A percentile compares a stretch with the other conserved stretches of the same genome.
phyloP scores from a whole-genome alignment of 2,888 invertebrate species.

The Amblyjoppa proteus region DNA sequence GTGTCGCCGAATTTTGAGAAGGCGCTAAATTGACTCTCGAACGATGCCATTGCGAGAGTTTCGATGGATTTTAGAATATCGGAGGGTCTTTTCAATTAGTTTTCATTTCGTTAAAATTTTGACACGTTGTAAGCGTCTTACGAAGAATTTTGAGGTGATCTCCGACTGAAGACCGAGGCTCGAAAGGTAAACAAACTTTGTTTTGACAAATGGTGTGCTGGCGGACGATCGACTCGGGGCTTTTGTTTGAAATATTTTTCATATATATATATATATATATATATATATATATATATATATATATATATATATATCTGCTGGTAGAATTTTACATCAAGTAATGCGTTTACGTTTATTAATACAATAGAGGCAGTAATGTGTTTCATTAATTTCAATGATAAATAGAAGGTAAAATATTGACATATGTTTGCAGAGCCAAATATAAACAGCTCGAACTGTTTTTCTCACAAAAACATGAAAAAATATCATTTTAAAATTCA shows the following conservation, averaged over 20 bases:
- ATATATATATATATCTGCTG: not conserved
- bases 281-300: too few species aligned
- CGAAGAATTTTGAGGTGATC: constrained; percentile 32
- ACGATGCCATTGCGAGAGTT: constrained; percentile 59
- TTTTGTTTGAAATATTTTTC: not conserved
- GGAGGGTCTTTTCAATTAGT: not conserved
- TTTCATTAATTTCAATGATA: too few species aligned
- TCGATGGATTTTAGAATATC: not conserved
- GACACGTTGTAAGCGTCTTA: not conserved
- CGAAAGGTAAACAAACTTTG: constrained; percentile 40
- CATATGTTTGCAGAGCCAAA: too few species aligned
- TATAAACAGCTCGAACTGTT: too few species aligned
- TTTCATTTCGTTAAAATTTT: not conserved
- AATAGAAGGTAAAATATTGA: too few species aligned
- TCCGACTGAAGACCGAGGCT: not conserved
- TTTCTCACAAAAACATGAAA: too few species aligned
- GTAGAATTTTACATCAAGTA: not conserved
- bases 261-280: too few species aligned
- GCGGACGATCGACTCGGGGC: not conserved
- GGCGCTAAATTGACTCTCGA: constrained; percentile 72
- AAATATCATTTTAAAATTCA: too few species aligned
- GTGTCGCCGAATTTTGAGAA: constrained; percentile 85
- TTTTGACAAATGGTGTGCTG: not conserved
- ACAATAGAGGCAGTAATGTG: too few species aligned
- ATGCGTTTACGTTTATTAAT: not conserved